Conservation (phyloP, 2,888 invertebrate species). For the Agapetus fuscipes region DNA sequence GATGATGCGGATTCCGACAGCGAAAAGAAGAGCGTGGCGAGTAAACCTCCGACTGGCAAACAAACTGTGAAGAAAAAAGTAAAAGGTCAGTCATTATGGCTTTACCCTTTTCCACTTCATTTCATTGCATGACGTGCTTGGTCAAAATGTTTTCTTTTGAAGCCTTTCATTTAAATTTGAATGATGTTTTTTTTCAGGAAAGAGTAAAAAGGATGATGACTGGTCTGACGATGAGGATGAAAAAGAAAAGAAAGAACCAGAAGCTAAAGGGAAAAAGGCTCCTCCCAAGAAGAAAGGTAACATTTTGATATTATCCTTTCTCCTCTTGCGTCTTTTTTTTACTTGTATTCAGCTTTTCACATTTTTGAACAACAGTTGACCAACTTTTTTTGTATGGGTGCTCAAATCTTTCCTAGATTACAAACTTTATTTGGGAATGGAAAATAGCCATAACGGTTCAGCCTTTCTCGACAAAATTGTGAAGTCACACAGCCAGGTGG, state of each 20-base stretch:
- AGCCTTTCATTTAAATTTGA: neutral
- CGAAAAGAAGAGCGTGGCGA: slow-evolving; percentile 31
- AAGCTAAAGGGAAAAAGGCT: slow-evolving; percentile 16
- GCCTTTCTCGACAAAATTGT: too few species aligned
- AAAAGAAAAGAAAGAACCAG: slow-evolving; percentile 16
- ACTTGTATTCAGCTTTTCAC: too few species aligned
- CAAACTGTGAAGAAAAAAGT: slow-evolving; percentile 28
- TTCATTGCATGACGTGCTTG: neutral
- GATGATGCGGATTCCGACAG: slow-evolving; percentile 38
- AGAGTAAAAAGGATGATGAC: slow-evolving; percentile 35
- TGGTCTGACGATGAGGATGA: slow-evolving; percentile 40
- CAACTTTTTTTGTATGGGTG: too few species aligned
- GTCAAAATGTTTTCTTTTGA: neutral
- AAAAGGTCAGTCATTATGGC: slow-evolving; percentile 32
- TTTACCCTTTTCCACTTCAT: neutral
- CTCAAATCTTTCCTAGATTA: too few species aligned
- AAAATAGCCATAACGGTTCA: too few species aligned
- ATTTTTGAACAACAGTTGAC: too few species aligned
- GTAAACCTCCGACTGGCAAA: slow-evolving; percentile 33
- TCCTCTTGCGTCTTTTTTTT: too few species aligned
- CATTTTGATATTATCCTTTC: slow-evolving; percentile 1
- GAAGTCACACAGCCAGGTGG: too few species aligned
- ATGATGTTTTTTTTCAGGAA: slow-evolving; percentile 19
- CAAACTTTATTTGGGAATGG: too few species aligned
- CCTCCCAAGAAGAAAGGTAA: slow-evolving; percentile 22